Evolutionary conservation across 2,797 vertebrate species (phyloP), one percentile per base, ranked within the genome.

Genomic region (Pogoniulus pusillus): DNA sequence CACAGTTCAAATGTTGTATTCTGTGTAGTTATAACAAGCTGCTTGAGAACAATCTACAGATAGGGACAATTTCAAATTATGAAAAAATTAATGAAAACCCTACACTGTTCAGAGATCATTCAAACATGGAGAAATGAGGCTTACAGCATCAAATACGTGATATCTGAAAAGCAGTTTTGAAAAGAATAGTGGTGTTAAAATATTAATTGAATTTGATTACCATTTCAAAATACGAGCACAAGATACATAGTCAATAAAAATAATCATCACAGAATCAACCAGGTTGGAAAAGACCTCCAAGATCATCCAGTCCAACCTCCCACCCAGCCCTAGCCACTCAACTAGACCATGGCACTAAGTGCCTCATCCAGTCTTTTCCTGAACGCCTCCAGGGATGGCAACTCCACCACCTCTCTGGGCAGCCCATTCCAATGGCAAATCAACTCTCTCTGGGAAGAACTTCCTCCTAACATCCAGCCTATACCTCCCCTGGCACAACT

Each of bases 21-120:
- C 30, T n/a, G 3, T n/a, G 8, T 53, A 66, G 27, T 85, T 62
- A 43, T 39, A 90, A 90, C 17, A 75, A 88, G 58, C 27, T 82
- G 30, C 83, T 82, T 59, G 78, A 95, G 69, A 86, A 69, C n/a
- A 82, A 90, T 35, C n/a, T 65, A 74, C 51, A 75, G 41, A 74
- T 79, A n/a, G 53, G 82, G 58, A 84, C 3, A 20, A 77, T 72
- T 90, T 69, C 34, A 85, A 90, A 59, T 51, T 7, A 78, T 34
- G 4, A 91, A 83, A 81, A 75, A 73, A 82, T 63, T 83, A 0
- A 59, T 54, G 20, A 87, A 85, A 89, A 59, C 4, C 3, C 4
- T 73, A 54, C 26, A 55, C 32, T 34, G 7, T 39, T 63, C 51
- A 68, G 55, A 85, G 63, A 83, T 59, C 7, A 63, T 51, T 77